Conservation (phyloP, 2,888 invertebrate genomes). For the Nomada hirtipes region DNA sequence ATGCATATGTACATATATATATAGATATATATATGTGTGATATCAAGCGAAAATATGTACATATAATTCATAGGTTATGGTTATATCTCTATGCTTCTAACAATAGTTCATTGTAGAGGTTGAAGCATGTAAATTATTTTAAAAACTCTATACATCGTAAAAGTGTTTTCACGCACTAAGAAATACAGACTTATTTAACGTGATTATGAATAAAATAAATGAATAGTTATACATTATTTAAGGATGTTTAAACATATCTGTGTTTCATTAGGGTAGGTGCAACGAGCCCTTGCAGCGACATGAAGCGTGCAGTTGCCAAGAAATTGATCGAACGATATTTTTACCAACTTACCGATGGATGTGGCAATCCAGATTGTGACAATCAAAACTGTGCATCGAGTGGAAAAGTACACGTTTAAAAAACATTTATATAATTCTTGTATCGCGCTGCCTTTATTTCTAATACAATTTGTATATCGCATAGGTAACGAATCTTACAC, state of each 20-base stretch:
- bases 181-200: not conserved
- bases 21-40: no score
- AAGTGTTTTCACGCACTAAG: not conserved
- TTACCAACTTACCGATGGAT: conserved; percentile 96
- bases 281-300: conserved; percentile 84
- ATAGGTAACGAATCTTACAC: conserved; percentile 90
- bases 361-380: conserved; percentile 94
- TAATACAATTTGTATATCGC: conserved; percentile 52
- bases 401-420: conserved; percentile 88
- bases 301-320: conserved; percentile 88
- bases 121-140: not conserved
- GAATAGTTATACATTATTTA: not conserved
- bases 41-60: not conserved
- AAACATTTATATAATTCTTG: not conserved
- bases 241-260: conserved; percentile 4
- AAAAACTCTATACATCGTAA: not conserved
- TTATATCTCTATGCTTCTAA: not conserved
- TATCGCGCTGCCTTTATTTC: not conserved
- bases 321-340: conserved; percentile 96
- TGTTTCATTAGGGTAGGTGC: conserved; percentile 80
- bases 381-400: conserved; percentile 96
- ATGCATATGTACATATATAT: no score
- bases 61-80: not conserved
- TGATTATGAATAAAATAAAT: not conserved
- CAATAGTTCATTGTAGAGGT: not conserved